Conservation (phyloP, 2,113 vertebrate species). For the Vidua macroura region DNA sequence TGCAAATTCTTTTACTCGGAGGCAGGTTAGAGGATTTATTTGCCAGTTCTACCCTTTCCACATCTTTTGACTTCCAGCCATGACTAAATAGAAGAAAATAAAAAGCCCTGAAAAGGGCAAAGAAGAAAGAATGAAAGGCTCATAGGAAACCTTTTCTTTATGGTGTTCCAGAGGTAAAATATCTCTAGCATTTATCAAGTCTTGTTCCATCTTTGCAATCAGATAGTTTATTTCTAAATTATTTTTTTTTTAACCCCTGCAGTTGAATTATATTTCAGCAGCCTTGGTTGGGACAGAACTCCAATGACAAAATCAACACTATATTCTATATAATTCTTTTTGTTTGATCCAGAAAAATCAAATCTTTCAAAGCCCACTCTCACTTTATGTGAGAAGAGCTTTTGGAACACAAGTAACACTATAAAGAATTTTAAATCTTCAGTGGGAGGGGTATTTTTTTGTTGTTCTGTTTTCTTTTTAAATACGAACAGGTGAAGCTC, state of each 20-base stretch:
- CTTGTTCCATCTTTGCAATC: not conserved
- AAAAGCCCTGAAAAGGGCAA: slow-evolving; percentile 20
- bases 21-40: not conserved
- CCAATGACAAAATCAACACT: not conserved
- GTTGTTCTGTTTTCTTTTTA: not conserved
- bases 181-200: slow-evolving; percentile 8
- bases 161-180: not conserved
- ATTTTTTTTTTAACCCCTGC: not conserved
- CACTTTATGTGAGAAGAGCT: not conserved
- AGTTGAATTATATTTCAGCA: not conserved
- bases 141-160: not conserved
- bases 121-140: not conserved
- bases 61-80: not conserved
- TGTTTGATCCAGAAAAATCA: not conserved
- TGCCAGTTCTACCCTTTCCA: not conserved
- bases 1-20: not conserved
- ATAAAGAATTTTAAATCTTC: not conserved
- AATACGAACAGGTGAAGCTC: not conserved
- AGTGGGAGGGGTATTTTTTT: accelerated
- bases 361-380: not conserved
- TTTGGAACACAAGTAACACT: not conserved
- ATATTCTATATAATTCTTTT: not conserved
- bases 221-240: not conserved
- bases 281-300: not conserved
- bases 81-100: not conserved